These are phyloP conservation scores for Julus scanicus DNA, from an alignment of 2,888 invertebrate genomes.

Conservation along the genomic window DNA sequence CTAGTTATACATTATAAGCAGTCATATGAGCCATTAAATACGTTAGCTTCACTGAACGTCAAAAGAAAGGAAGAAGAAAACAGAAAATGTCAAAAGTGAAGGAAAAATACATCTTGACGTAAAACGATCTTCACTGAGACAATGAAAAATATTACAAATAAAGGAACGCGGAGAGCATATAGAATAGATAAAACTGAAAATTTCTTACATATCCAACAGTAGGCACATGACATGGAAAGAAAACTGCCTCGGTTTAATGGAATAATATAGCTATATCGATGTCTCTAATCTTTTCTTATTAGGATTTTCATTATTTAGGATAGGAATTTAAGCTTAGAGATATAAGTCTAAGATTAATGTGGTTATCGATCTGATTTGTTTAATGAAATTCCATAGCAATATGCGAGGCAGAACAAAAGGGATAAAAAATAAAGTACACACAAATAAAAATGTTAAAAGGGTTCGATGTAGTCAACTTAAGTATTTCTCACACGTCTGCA, in stretches of 20 bases:
- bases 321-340: neutral
- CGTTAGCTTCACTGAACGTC: neutral
- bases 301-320: neutral
- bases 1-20: neutral
- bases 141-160: neutral
- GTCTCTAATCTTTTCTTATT: neutral
- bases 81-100: constrained; percentile 17
- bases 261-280: neutral
- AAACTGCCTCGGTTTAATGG: neutral
- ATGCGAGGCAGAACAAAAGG: neutral
- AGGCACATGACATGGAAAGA: neutral
- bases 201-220: neutral
- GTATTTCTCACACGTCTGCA: too few species aligned
- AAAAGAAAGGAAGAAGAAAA: neutral
- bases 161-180: neutral
- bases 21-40: neutral
- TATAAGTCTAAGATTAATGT: constrained; percentile 12
- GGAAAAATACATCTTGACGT: neutral
- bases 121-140: neutral
- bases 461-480: too few species aligned
- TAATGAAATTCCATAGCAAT: neutral
- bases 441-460: neutral
- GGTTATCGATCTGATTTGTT: neutral
- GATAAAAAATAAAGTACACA: neutral
- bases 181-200: neutral